Evolutionary conservation across 37 sponge, comb jelly and placozoan genomes (phyloP).

Genomic region (Axinella damicornis): DNA sequence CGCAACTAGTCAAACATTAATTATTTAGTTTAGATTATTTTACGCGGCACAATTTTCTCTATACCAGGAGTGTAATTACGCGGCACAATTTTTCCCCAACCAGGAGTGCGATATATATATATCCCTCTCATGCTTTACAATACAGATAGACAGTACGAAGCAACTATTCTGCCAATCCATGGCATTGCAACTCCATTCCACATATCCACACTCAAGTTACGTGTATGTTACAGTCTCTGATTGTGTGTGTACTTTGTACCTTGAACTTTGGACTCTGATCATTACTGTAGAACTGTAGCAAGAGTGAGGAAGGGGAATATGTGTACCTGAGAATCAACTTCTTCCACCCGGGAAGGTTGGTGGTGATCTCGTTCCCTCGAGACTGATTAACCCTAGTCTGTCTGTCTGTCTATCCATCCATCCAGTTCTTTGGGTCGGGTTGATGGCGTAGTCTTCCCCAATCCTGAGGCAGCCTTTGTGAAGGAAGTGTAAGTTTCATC

Average conservation of each 20-base stretch:
- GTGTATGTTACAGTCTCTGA: not conserved
- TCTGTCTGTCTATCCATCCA: not conserved
- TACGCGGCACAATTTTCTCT: too few species aligned
- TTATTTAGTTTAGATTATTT: too few species aligned
- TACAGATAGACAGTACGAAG: slow-evolving; percentile 87
- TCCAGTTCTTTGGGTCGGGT: slow-evolving; percentile 74
- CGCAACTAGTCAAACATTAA: too few species aligned
- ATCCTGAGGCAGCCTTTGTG: slow-evolving; percentile 92
- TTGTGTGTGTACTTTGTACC: not conserved
- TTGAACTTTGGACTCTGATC: too few species aligned
- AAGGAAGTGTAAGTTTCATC: slow-evolving; percentile 86
- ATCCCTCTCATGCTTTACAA: too few species aligned
- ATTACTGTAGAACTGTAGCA: slow-evolving; percentile 89
- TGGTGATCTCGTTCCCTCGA: not conserved
- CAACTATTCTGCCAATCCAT: slow-evolving; percentile 88
- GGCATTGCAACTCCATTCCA: slow-evolving; percentile 94
- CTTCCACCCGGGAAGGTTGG: slow-evolving; percentile 89
- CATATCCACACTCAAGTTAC: slow-evolving; percentile 93
- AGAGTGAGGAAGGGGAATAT: slow-evolving; percentile 97
- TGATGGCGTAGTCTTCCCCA: slow-evolving; percentile 83
- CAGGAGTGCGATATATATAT: too few species aligned
- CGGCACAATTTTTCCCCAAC: too few species aligned
- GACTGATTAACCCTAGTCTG: too few species aligned
- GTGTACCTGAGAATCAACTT: slow-evolving; percentile 94
- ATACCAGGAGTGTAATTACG: too few species aligned